These are phyloP conservation scores for Fregetta grallaria DNA, from an alignment of 2,113 vertebrate species.

Conservation along the genomic window DNA sequence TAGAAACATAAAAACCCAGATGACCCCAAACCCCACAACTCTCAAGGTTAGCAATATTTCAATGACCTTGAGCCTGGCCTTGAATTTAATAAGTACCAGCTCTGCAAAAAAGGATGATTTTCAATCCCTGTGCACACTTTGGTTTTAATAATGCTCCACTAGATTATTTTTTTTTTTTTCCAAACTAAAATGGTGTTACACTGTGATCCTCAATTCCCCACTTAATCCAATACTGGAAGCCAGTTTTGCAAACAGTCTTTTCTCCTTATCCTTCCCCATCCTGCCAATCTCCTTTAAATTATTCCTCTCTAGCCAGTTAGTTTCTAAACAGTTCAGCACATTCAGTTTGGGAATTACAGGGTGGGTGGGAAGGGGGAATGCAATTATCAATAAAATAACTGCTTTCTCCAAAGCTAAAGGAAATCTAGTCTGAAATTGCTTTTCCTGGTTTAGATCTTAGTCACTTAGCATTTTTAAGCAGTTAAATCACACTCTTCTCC, in stretches of 20 bases:
- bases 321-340: not conserved
- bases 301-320: not conserved
- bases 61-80: slow-evolving; percentile 50
- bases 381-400: not conserved
- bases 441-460: not conserved
- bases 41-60: not conserved
- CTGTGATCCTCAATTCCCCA: not conserved
- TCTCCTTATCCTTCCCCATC: not conserved
- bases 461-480: not conserved
- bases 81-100: not conserved
- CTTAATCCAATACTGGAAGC: not conserved
- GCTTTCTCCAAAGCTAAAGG: not conserved
- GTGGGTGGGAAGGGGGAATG: not conserved
- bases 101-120: not conserved
- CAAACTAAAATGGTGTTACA: not conserved
- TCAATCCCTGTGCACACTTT: not conserved
- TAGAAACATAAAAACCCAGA: not conserved
- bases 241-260: not conserved
- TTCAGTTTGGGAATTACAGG: not conserved
- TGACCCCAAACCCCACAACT: not conserved
- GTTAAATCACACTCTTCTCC: not conserved
- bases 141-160: not conserved
- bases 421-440: not conserved
- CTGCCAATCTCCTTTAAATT: not conserved
- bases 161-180: not conserved